These are phyloP conservation scores for Latrodectus geometricus DNA, from an alignment of 1,140 invertebrate genomes.

Conservation along the genomic window DNA sequence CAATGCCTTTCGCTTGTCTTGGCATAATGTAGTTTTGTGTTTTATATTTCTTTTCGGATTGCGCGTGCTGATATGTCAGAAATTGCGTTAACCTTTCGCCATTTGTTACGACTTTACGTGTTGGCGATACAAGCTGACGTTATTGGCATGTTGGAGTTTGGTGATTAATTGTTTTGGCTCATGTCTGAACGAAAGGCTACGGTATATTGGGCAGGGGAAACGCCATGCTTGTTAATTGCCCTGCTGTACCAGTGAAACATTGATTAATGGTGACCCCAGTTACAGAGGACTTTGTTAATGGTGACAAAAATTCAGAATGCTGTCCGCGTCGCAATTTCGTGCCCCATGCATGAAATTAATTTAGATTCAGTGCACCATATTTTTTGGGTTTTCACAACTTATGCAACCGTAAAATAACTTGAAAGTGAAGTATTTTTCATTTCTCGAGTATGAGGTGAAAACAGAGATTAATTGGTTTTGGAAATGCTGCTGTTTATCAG, in stretches of 20 bases:
- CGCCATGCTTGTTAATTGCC: slow-evolving; percentile 51
- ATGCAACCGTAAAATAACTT: not conserved
- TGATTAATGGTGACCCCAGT: slow-evolving; percentile 40
- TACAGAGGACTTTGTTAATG: not conserved
- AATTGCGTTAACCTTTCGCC: slow-evolving; percentile 23
- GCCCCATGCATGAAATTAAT: not conserved
- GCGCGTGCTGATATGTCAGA: not conserved
- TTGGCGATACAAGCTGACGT: slow-evolving; percentile 30
- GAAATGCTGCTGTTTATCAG: no score
- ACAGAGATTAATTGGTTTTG: no score
- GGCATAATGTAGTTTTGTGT: not conserved
- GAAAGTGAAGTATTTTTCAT: no score
- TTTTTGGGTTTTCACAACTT: not conserved
- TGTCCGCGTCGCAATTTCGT: not conserved
- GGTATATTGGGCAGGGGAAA: slow-evolving; percentile 36
- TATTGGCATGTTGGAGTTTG: slow-evolving; percentile 36
- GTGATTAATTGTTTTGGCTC: slow-evolving; percentile 43
- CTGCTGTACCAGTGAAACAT: slow-evolving; percentile 1
- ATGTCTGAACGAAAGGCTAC: slow-evolving; percentile 30
- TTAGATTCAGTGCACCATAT: not conserved
- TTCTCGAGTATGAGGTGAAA: no score
- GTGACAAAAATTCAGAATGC: slow-evolving; percentile 15
- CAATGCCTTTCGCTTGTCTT: not conserved
- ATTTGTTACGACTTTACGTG: slow-evolving; percentile 39
- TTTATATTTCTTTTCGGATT: not conserved